Base-by-base conservation (phyloP, 2,888 invertebrate species). In the Xylota segnis region DNA sequence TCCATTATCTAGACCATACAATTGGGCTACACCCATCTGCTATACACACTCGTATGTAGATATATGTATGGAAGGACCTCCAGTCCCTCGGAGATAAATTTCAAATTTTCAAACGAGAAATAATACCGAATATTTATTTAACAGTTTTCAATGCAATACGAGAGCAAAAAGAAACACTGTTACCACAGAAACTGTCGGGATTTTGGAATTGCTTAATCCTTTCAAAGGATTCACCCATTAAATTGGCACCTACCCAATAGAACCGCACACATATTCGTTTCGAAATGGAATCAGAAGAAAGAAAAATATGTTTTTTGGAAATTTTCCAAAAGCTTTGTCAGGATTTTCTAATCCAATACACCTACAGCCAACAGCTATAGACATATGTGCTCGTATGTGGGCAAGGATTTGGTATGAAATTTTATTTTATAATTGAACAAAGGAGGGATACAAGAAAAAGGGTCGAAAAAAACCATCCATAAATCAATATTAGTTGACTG, bases 401-500 rank as follows among this genome's bases (percentile, higher is more conserved):
- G 45, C 5, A 27, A 59, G 58, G 70, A 70, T 45, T 43, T 54
- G 40, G 14, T 52, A 10, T 37, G 16, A 58, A n/a, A 34, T 58
- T 47, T 5, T 50, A 14, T 34, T 65, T 16, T 58, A 43, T 45
- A 54, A 7, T 6, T 34, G 29, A 34, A 23, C 37, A 37, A 37
- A 37, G 37, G 9, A 37, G 3, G 7, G 10, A 37, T 9, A 10
- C 37, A 37, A 37, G 59, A 14, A 47, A 50, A 47, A 0, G 23
- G n/a, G n/a, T n/a, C n/a, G n/a, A n/a, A n/a, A n/a, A 56, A 43
- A 45, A 16, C 54, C 34, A 56, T 47, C 12, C 71, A 78, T 71
- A 78, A 78, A 71, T 78, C 78, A 78, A 78, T 78, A 71, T 66
- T 66, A 52, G 66, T 50, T 37, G 34, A 18, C n/a, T n/a, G 34